A percentile compares a stretch with the other conserved stretches of the same genome.
These are phyloP conservation scores for Apomyelois bistriatella DNA, from an alignment of 2,888 invertebrate species.

Conservation along the genomic window DNA sequence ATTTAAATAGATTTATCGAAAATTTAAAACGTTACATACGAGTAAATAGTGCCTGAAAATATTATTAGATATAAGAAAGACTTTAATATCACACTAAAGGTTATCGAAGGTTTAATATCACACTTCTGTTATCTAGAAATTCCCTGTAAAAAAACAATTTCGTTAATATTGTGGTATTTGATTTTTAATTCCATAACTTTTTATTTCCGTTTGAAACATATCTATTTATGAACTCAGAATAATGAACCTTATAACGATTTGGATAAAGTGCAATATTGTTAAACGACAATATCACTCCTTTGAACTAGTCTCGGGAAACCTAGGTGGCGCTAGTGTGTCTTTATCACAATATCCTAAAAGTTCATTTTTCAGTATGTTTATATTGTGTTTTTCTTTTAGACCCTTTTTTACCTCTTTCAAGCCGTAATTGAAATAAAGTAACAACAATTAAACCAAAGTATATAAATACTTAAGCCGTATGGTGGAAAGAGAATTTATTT, in stretches of 20 bases:
- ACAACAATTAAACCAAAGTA: not conserved
- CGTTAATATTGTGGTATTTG: too few relatives aligned
- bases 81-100: too few relatives aligned
- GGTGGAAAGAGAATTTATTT: not conserved
- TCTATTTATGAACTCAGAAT: not conserved
- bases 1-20: too few relatives aligned
- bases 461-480: not conserved
- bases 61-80: too few relatives aligned
- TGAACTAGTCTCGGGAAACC: not conserved
- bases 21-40: too few relatives aligned
- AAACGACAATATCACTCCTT: not conserved
- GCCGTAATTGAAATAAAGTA: too few relatives aligned
- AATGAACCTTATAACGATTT: not conserved
- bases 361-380: not conserved
- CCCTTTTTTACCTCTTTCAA: not conserved
- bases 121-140: too few relatives aligned
- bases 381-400: not conserved
- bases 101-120: too few relatives aligned
- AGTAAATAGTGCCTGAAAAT: too few relatives aligned
- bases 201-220: too few relatives aligned
- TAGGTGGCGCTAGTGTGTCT: not conserved
- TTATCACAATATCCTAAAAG: not conserved
- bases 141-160: too few relatives aligned
- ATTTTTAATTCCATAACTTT: too few relatives aligned
- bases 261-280: not conserved